Base-by-base conservation (phyloP, 2,888 invertebrate genomes). In the Campoletis raptor region DNA sequence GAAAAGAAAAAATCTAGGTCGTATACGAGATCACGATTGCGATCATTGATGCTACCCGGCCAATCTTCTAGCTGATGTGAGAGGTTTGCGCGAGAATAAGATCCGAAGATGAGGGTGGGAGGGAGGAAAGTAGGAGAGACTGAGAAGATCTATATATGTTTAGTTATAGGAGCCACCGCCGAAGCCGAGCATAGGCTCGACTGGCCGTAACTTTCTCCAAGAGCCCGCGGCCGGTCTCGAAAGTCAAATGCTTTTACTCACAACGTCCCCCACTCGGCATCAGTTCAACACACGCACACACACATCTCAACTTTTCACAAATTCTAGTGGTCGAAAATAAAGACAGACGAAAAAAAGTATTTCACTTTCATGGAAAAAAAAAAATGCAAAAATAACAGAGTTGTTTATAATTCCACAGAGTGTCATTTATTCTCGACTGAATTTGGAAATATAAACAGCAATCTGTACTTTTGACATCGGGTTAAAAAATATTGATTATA, bases 211-310 rank as follows among this genome's bases (percentile, higher is more conserved):
- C 86, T 86, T 86, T 86, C 86, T 86, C 86, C 86, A 61, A 42
- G 82, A 72, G 61, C 70, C 73, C 48, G 42, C 83, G 83, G 83
- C 83, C 83, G 77, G 86, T 86, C 86, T 86, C 86, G 86, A 86
- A 86, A 86, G 86, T 86, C 84, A 83, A 86, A 78, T 83, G 86
- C 86, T 86, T 86, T 86, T 86, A 86, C 83, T 57, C 77, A 45
- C 54, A 57, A 66, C 54, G 45, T 77, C 64, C 48, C 45, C 52
- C 64, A 69, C 70, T 36, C 37, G 54, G 48, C 8, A 37, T 3
- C 21, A 15, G n/a, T 30, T 30, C 54, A 21, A 45, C 24, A 42
- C 54, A 24, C n/a, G 3, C 1, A 30, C 30, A 30, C 67, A 30
- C n/a, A 61, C 69, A 70, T 79, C 70, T 40, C 57, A 0, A 54